Base-by-base conservation (phyloP, 2,113 vertebrate species). In the Passer domesticus region DNA sequence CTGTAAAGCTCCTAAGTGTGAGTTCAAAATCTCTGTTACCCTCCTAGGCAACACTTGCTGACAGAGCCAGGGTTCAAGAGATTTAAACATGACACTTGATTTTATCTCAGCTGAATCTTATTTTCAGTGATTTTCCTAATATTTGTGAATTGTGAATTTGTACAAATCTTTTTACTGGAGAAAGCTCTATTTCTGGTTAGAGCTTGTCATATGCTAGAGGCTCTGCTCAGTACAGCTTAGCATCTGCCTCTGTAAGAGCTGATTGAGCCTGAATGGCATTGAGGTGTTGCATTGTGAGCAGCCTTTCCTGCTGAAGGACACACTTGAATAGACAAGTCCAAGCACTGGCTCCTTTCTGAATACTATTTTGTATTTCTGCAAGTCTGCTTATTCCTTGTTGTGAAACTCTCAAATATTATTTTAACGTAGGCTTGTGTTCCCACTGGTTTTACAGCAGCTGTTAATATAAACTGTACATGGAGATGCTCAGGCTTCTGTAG, bases 401-500 rank as follows among this genome's bases (percentile, higher is more conserved):
- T 39, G 39, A 80, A 78, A 91, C 60, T 18, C 75, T 90, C 59
- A 89, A 87, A 59, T 94, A 49, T 44, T 85, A 72, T 84, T 95
- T 91, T 94, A 72, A 58, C 83, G 47, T 53, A 44, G 43, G n/a
- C 11, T 49, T 67, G 11, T 62, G 59, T 73, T 92, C 43, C 68
- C 24, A 77, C 95, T 92, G 67, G 35, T 96, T 96, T 87, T 94
- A 11, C 64, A 89, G 60, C 62, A 73, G 90, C 95, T 94, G 56
- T 90, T 88, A 78, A 79, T 83, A 68, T 58, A 92, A 58, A 89
- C 49, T 94, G 28, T 68, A 95, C 59, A 9, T 77, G n/a, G 43
- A 88, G 43, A 59, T 92, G 8, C 69, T 49, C 58, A 85, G 22
- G 83, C n/a, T 89, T 91, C 60, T 92, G 18, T 79, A 90, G 72